Evolutionary conservation across 2,797 vertebrate species (phyloP).

Genomic region (Muraenolepis orangiensis): DNA sequence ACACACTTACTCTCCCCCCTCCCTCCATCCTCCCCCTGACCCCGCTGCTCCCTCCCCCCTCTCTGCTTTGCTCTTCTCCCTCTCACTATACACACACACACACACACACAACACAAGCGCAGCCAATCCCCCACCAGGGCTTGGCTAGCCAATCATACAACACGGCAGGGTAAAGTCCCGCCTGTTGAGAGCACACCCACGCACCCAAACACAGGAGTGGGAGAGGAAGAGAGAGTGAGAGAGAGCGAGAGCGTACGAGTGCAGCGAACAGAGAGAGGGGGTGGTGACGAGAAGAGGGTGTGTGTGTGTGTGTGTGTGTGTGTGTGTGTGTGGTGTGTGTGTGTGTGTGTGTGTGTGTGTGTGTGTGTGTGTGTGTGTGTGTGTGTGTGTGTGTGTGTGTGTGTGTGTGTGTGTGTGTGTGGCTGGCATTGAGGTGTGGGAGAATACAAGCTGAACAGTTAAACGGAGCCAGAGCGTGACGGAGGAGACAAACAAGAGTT

Average conservation of each 20-base stretch:
- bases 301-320: too few species aligned
- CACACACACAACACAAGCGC: slow-evolving; percentile 33
- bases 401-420: too few species aligned
- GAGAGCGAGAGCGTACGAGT: background rate
- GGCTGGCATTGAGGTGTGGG: background rate
- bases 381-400: too few species aligned
- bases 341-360: too few species aligned
- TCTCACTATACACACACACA: slow-evolving; percentile 53
- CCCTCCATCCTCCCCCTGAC: slow-evolving; percentile 76
- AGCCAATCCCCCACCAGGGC: slow-evolving; percentile 62
- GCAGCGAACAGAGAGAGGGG: too few species aligned
- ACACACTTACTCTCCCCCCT: slow-evolving; percentile 71
- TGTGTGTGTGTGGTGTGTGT: too few species aligned
- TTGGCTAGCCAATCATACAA: slow-evolving; percentile 69
- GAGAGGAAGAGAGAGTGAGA: slow-evolving; percentile 40
- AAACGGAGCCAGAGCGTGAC: background rate
- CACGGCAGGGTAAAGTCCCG: slow-evolving; percentile 60
- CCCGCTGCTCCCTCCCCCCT: slow-evolving; percentile 29
- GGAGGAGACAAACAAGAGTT: background rate
- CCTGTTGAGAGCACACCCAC: slow-evolving; percentile 75
- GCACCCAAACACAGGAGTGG: slow-evolving; percentile 65
- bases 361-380: too few species aligned
- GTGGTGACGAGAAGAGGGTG: too few species aligned
- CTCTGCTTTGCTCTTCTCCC: slow-evolving; percentile 43
- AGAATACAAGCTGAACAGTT: background rate